Conservation (phyloP, 2,888 invertebrate genomes). For the Dichetophora obliterata region DNA sequence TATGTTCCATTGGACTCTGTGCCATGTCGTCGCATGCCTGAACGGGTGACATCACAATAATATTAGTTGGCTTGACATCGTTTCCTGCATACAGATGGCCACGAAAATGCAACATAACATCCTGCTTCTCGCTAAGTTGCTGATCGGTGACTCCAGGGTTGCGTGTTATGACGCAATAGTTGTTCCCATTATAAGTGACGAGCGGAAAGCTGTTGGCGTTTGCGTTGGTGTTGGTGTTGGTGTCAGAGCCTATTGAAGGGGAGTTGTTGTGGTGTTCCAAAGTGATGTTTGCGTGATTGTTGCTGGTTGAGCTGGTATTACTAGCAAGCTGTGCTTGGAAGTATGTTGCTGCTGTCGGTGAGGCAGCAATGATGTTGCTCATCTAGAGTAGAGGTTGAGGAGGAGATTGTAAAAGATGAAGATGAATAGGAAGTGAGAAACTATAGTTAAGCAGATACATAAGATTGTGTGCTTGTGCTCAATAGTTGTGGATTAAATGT, state of each 20-base stretch:
- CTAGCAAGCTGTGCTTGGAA: constrained; percentile 61
- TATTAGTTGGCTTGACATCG: constrained; percentile 56
- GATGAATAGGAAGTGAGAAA: constrained; percentile 26
- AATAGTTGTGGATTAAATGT: constrained; percentile 44
- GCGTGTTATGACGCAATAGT: constrained; percentile 64
- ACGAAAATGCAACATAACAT: constrained; percentile 53
- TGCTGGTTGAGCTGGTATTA: constrained; percentile 48
- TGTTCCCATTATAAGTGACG: constrained; percentile 65
- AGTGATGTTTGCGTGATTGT: constrained; percentile 40
- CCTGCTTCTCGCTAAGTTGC: constrained; percentile 50
- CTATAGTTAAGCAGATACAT: constrained; percentile 50
- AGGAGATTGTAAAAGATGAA: constrained; percentile 8
- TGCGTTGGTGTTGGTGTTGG: constrained; percentile 39
- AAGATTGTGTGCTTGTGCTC: constrained; percentile 49
- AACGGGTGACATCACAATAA: constrained; percentile 64
- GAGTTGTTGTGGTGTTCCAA: constrained; percentile 40
- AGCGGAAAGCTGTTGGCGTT: constrained; percentile 56
- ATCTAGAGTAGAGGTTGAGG: constrained; percentile 57
- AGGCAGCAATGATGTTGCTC: constrained; percentile 66
- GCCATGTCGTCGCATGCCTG: constrained; percentile 39
- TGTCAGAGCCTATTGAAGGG: constrained; percentile 28
- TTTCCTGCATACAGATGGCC: constrained; percentile 51
- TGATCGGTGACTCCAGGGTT: constrained; percentile 39
- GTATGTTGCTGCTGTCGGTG: constrained; percentile 64
- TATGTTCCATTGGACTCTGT: background rate